A percentile compares a stretch with the other conserved stretches of the same genome.
These are phyloP conservation scores for Knipowitschia caucasica DNA, from an alignment of 2,797 vertebrate species.

Conservation along the genomic window DNA sequence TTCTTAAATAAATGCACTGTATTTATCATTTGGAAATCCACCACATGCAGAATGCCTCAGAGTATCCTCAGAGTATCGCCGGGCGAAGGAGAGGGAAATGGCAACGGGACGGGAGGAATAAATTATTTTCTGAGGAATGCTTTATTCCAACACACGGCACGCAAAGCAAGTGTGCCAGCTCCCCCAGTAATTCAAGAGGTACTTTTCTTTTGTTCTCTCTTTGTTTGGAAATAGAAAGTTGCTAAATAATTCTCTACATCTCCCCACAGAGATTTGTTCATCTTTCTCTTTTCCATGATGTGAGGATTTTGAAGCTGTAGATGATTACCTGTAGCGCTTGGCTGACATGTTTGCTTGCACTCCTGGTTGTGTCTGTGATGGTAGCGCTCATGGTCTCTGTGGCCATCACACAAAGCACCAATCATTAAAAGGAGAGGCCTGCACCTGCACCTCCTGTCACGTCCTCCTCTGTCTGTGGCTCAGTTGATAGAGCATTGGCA, in stretches of 20 bases:
- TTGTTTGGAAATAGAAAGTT: conserved; percentile 75
- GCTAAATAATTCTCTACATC: conserved; percentile 65
- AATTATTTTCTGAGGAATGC: conserved; percentile 73
- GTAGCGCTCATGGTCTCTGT: too few species aligned
- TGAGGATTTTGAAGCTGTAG: conserved; percentile 47
- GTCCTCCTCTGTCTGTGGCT: too few species aligned
- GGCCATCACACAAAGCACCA: too few species aligned
- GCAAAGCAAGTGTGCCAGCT: conserved; percentile 78
- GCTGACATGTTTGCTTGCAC: conserved; percentile 26
- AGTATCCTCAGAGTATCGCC: conserved; percentile 61
- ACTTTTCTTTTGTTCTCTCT: conserved; percentile 75
- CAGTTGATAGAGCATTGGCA: too few species aligned
- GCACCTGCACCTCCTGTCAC: too few species aligned
- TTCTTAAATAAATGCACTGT: conserved; percentile 57
- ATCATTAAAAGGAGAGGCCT: too few species aligned
- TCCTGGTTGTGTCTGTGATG: too few species aligned
- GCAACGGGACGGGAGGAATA: conserved; percentile 66
- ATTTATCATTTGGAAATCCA: conserved; percentile 73
- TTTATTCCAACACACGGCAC: conserved; percentile 66
- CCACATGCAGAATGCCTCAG: conserved; percentile 61
- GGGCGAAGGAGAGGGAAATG: conserved; percentile 60
- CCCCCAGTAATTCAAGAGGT: conserved; percentile 75
- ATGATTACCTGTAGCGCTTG: conserved; percentile 69
- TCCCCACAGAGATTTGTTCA: conserved; percentile 48
- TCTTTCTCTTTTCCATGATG: conserved; percentile 38